phyloP scores from a whole-genome alignment of 92 coral and sea anemone genomes.

The Phymanthus crucifer region DNA sequence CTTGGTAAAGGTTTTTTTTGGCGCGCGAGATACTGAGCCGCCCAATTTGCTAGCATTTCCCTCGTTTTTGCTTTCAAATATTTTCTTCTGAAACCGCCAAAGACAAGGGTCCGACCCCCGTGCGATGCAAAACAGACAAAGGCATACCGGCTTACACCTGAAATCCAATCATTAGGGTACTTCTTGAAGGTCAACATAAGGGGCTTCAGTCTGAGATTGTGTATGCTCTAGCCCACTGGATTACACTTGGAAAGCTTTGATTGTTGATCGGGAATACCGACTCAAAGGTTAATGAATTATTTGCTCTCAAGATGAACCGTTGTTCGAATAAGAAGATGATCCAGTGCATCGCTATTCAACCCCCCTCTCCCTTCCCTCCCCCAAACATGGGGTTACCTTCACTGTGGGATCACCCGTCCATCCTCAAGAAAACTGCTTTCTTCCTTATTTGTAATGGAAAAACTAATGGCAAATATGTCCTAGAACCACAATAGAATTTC shows the following conservation, averaged over 20 bases:
- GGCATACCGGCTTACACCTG: slow-evolving; percentile 1
- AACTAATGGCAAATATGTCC: background rate
- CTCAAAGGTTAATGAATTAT: background rate
- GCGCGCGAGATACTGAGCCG: slow-evolving; percentile 2
- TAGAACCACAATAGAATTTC: background rate
- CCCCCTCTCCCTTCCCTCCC: background rate
- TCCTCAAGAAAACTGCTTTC: background rate
- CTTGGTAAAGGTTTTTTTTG: background rate
- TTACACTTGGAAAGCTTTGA: background rate
- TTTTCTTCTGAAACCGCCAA: slow-evolving; percentile 11
- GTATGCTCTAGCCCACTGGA: background rate
- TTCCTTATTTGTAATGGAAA: background rate
- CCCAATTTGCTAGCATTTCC: background rate
- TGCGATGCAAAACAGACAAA: slow-evolving; percentile 6
- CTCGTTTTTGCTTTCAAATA: background rate
- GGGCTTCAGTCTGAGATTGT: background rate
- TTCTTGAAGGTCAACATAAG: slow-evolving; percentile 20
- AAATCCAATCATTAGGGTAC: slow-evolving; percentile 21
- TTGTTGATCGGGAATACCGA: background rate
- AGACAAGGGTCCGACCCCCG: slow-evolving; percentile 14
- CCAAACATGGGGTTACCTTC: background rate
- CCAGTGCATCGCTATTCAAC: background rate
- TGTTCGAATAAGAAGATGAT: background rate
- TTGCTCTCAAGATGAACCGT: background rate
- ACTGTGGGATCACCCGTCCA: background rate